A percentile compares a stretch with the other conserved stretches of the same genome.
Conservation (phyloP, 2,888 invertebrate species). For the Lathronympha strigana region DNA sequence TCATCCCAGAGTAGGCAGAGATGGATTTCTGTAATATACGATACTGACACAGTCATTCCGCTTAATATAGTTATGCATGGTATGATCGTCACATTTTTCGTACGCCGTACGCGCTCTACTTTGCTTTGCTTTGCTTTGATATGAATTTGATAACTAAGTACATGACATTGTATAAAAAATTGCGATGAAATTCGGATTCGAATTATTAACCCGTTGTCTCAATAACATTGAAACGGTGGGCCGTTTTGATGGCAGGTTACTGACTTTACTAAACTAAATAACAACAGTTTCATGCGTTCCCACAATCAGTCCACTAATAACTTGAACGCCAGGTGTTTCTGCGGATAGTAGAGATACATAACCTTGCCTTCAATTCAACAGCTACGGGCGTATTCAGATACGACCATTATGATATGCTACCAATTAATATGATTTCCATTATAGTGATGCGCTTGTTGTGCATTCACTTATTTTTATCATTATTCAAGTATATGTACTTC, state of each 20-base stretch:
- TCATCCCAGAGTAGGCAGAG: background rate
- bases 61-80: background rate
- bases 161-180: too few relatives aligned
- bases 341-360: background rate
- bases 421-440: background rate
- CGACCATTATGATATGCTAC: background rate
- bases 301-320: background rate
- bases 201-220: too few relatives aligned
- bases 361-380: slow-evolving; percentile 4
- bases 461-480: background rate
- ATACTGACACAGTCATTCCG: background rate
- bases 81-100: too few relatives aligned
- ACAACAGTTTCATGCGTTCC: background rate
- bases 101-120: too few relatives aligned
- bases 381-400: background rate
- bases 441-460: background rate
- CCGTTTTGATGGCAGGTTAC: background rate
- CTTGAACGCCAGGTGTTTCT: background rate
- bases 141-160: too few relatives aligned
- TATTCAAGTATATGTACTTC: background rate
- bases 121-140: too few relatives aligned
- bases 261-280: background rate
- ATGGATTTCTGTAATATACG: background rate
- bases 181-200: too few relatives aligned
- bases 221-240: too few relatives aligned